Percentiles rank a stretch among this genome's conserved stretches.
Conservation (phyloP, 2,797 vertebrate species). For the Carapus acus region DNA sequence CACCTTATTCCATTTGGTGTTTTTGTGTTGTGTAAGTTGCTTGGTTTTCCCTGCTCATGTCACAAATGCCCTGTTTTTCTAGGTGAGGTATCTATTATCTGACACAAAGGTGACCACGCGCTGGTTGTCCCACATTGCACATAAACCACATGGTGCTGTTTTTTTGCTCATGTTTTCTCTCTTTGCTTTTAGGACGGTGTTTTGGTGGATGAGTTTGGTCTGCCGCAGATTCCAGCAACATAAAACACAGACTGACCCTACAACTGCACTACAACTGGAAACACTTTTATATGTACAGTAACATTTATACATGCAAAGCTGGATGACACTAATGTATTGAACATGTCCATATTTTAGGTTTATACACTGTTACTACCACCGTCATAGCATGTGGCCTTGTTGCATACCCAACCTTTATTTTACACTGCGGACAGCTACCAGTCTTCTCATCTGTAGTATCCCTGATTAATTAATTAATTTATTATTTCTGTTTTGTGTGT, state of each 20-base stretch:
- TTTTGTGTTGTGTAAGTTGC: too few relatives aligned
- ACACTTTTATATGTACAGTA: constrained; percentile 72
- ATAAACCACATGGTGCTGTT: too few relatives aligned
- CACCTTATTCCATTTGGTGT: too few relatives aligned
- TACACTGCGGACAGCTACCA: constrained; percentile 3
- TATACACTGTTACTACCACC: constrained; percentile 60
- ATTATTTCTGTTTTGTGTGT: constrained; percentile 36
- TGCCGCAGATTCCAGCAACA: constrained; percentile 95
- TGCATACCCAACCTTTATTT: constrained; percentile 46
- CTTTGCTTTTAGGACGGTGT: constrained; percentile 83
- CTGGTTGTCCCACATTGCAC: too few relatives aligned
- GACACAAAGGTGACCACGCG: too few relatives aligned
- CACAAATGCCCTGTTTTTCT: too few relatives aligned
- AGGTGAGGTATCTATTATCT: too few relatives aligned
- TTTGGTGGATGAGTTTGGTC: constrained; percentile 94
- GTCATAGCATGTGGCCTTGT: constrained; percentile 61
- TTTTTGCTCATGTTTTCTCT: constrained; percentile 9
- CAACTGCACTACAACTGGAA: constrained; percentile 59
- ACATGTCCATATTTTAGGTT: constrained; percentile 42
- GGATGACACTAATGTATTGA: constrained; percentile 53
- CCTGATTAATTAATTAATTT: constrained; percentile 39
- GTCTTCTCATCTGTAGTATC: constrained; percentile 27
- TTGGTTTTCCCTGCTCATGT: too few relatives aligned
- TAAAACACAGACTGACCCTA: constrained; percentile 62
- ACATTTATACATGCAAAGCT: constrained; percentile 66